Evolutionary conservation across 2,113 vertebrate species (phyloP).

Genomic region (Vulpes ferrilata): DNA sequence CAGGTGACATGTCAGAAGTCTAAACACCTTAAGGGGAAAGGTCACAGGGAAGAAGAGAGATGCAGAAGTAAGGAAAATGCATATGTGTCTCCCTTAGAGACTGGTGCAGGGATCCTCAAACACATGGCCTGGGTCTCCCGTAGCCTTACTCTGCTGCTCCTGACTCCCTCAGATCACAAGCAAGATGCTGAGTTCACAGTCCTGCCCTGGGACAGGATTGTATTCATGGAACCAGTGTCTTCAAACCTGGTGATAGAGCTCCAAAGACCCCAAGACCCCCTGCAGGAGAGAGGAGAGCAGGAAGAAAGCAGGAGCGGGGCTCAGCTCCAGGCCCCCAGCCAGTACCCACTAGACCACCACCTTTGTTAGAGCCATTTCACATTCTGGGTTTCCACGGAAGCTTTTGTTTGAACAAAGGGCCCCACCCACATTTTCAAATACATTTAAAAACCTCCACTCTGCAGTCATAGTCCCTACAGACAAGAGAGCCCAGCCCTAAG

Average conservation of each 20-base stretch:
- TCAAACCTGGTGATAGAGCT: background rate
- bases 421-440: background rate
- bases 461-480: background rate
- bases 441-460: background rate
- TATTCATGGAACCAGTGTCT: background rate
- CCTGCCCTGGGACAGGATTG: background rate
- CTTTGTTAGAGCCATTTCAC: background rate
- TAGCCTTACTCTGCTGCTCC: background rate
- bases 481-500: background rate
- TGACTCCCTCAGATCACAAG: background rate
- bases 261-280: background rate
- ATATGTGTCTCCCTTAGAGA: background rate
- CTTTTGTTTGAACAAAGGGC: background rate
- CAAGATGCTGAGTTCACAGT: background rate
- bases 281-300: background rate
- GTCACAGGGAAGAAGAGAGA: rapidly evolving
- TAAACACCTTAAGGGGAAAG: background rate
- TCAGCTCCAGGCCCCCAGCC: background rate
- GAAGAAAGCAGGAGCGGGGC: background rate
- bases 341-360: background rate
- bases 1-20: background rate
- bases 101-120: background rate
- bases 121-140: background rate
- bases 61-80: background rate
- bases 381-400: background rate